These are phyloP conservation scores for Periophthalmodon schlosseri DNA, from an alignment of 2,113 vertebrate species.

Conservation along the genomic window DNA sequence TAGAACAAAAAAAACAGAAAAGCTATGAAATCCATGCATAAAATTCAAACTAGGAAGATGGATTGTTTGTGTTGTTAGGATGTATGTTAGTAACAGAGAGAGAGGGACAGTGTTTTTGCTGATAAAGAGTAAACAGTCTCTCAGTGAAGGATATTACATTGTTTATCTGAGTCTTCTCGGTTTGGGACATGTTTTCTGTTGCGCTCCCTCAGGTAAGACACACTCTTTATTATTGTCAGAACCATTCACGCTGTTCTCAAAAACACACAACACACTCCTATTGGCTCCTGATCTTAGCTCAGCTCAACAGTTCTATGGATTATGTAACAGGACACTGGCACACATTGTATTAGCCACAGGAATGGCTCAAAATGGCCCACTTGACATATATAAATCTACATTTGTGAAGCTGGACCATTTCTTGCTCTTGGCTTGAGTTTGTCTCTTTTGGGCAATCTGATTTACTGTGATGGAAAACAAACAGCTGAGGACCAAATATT, in stretches of 20 bases:
- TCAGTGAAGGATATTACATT: constrained; percentile 21
- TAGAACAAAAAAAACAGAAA: constrained; percentile 32
- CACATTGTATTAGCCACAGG: neutral
- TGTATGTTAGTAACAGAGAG: constrained; percentile 3
- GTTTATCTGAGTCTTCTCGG: constrained; percentile 39
- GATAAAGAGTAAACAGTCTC: constrained; percentile 12
- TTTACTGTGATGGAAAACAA: constrained; percentile 36
- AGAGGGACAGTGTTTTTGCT: constrained; percentile 3
- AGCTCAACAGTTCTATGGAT: constrained; percentile 3
- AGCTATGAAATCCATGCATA: constrained; percentile 30
- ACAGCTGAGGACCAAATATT: constrained; percentile 44
- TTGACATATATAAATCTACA: constrained; percentile 8
- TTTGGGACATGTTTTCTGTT: constrained; percentile 9
- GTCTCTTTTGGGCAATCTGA: constrained; percentile 22
- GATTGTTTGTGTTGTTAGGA: neutral
- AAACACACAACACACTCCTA: constrained; percentile 10
- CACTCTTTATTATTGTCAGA: constrained; percentile 14
- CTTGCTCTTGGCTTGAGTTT: constrained; percentile 24
- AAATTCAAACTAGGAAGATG: constrained; percentile 18
- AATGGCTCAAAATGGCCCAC: neutral
- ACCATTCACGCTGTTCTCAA: constrained; percentile 15
- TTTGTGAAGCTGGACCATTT: constrained; percentile 6
- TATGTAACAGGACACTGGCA: constrained; percentile 11
- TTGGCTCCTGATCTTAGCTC: constrained; percentile 8
- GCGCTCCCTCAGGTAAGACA: constrained; percentile 4